Base-by-base conservation (phyloP, 2,888 invertebrate genomes). In the Leucoma salicis region DNA sequence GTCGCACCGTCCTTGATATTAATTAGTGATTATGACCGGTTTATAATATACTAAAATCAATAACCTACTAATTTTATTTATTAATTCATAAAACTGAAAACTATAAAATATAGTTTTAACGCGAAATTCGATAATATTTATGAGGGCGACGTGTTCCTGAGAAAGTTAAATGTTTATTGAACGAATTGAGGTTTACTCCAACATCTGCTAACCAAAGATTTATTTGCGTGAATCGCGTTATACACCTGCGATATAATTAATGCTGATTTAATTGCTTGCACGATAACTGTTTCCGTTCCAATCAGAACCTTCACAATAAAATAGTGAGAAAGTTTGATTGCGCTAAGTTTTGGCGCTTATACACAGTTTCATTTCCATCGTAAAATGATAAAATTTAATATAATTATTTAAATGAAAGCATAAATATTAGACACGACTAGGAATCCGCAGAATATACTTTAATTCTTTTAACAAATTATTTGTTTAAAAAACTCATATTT, bases 81-180 rank as follows among this genome's bases (percentile, higher is more conserved):
- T 35, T 49, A 56, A n/a, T n/a, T 44, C 49, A 46, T 60, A 49
- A 60, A 57, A 48, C 46, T 28, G 53, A 44, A 53, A 44, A 50
- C 51, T 57, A 55, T 51, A n/a, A n/a, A n/a, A n/a, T n/a, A 62
- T 45, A 42, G 44, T 39, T 49, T 51, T 53, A 46, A 34, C 43
- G 35, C 35, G 62, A 60, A 59, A 39, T 50, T 38, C 39, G 42
- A 47, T 48, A 14, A 44, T 37, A 45, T 54, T 13, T 29, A 11
- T 36, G 31, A 37, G 42, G 49, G 45, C 50, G 57, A 11, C 15
- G 36, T 36, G 33, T 53, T 57, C 64, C 57, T 40, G 29, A 50
- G 58, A 54, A 66, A 58, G 36, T 62, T 46, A 14, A 24, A 56
- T 42, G 39, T 67, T 64, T 66, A 58, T 66, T 53, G 57, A 51